Evolutionary conservation across 64 coral and sea anemone genomes (phyloP), one percentile per base, ranked within the genome.

Genomic region (Stichodactyla mertensii): DNA sequence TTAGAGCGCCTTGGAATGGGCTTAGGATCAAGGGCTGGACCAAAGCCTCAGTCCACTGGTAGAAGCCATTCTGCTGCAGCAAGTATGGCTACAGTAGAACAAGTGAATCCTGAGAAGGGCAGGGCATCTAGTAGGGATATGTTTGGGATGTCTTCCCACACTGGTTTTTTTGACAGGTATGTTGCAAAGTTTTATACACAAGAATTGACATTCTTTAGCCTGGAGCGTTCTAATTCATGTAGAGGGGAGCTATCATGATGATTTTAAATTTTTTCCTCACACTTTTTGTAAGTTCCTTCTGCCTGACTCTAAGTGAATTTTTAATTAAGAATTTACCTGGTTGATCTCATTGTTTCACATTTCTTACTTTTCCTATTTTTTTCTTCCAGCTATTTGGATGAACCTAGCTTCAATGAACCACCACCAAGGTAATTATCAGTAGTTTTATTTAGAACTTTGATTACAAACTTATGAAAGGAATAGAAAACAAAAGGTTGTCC

Each of bases 51-150:
- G 90, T 14, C 79, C 23, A 70, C 93, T 92, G 90, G 90, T 10
- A 90, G 92, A 77, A 92, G 94, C 67, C 97, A 99, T 66, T 99
- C 97, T 31, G 97, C 97, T n/a, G 91, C 93, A 62, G 97, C 97
- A 23, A 74, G 87, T 7, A 92, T 99, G 90, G 90, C 60, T 18
- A 93, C 91, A 6, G 93, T 99, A 62, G 97, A 99, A 55, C 97
- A 99, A 86, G 90, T 95, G 24, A 88, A 85, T 28, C 97, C 97
- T 45, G 86, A 71, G 22, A 86, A 82, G 6, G n/a, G 55, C 23
- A 89, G 92, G 13, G 83, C 90, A 52, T 83, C 86, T 14, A 83
- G 89, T 77, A 84, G 78, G 16, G 96, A 95, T 66, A 92, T 89
- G 57, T 94, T 92, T 8, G 89, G 86, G 11, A 92, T 87, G 22